Percentiles rank a stretch among this genome's conserved stretches.
phyloP scores from a whole-genome alignment of 2,888 invertebrate genomes.

The Dryocosmus kuriphilus region DNA sequence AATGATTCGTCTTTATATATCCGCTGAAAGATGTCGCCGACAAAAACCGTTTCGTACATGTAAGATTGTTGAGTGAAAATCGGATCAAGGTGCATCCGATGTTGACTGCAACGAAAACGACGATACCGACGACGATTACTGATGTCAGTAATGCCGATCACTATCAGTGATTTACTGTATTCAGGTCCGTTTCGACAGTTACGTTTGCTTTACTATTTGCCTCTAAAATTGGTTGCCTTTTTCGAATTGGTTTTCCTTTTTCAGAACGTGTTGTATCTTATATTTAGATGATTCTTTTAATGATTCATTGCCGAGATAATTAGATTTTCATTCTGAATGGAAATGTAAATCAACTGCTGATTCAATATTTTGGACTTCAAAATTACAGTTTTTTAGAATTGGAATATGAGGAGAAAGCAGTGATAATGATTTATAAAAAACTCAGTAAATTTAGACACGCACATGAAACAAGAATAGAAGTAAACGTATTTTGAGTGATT shows the following conservation, averaged over 20 bases:
- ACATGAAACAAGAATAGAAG: conserved; percentile 20
- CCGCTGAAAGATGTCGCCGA: not conserved
- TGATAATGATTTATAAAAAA: conserved; percentile 3
- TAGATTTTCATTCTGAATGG: conserved; percentile 19
- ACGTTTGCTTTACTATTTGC: conserved; percentile 32
- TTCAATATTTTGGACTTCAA: not conserved
- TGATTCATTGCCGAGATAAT: not conserved
- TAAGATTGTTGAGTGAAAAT: conserved; percentile 10
- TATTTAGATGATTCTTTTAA: conserved; percentile 13
- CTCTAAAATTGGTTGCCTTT: conserved; percentile 6
- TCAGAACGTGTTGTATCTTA: conserved; percentile 13
- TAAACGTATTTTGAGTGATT: conserved; percentile 33
- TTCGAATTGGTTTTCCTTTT: conserved; percentile 10
- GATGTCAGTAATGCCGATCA: conserved; percentile 33
- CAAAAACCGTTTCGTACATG: conserved; percentile 18
- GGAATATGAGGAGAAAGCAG: conserved; percentile 2
- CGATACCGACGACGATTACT: conserved; percentile 44
- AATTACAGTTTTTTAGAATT: not conserved
- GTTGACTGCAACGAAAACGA: conserved; percentile 31
- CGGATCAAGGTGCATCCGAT: not conserved
- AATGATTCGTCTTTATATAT: conserved; percentile 54
- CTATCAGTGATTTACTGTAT: conserved; percentile 31
- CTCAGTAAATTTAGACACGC: conserved; percentile 27
- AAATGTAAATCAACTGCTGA: not conserved
- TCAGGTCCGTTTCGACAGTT: conserved; percentile 34